Conservation (phyloP, 1,140 invertebrate species). For the Ceratina australensis region DNA sequence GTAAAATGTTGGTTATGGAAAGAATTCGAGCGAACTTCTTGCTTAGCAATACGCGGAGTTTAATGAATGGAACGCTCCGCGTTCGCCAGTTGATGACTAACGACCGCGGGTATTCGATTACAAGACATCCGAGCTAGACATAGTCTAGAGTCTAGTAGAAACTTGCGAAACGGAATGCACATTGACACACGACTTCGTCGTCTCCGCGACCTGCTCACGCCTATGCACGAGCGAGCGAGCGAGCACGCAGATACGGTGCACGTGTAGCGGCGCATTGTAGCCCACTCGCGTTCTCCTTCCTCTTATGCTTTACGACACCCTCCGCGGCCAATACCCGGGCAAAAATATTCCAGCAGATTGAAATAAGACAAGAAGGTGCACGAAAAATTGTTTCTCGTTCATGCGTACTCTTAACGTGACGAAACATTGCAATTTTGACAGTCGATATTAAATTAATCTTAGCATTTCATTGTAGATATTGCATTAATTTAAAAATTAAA, state of each 20-base stretch:
- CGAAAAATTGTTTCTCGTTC: no score
- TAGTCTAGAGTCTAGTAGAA: conserved; percentile 56
- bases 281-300: conserved; percentile 37
- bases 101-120: conserved; percentile 47
- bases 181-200: conserved; percentile 61
- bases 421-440: no score
- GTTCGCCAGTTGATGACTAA: conserved; percentile 40
- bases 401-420: no score
- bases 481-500: no score
- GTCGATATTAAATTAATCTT: no score
- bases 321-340: conserved; percentile 1
- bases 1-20: background rate
- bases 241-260: conserved; percentile 45
- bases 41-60: background rate
- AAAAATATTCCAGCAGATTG: background rate
- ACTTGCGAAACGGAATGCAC: conserved; percentile 61
- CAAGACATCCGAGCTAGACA: conserved; percentile 53
- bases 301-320: conserved; percentile 2
- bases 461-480: no score
- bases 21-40: background rate
- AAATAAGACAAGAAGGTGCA: no score
- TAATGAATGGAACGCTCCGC: conserved; percentile 45
- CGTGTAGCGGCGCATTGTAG: conserved; percentile 42
- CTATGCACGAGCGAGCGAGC: conserved; percentile 46
- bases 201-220: conserved; percentile 64